Evolutionary conservation across 1,140 invertebrate species (phyloP).

Genomic region (Drosophila guanche): DNA sequence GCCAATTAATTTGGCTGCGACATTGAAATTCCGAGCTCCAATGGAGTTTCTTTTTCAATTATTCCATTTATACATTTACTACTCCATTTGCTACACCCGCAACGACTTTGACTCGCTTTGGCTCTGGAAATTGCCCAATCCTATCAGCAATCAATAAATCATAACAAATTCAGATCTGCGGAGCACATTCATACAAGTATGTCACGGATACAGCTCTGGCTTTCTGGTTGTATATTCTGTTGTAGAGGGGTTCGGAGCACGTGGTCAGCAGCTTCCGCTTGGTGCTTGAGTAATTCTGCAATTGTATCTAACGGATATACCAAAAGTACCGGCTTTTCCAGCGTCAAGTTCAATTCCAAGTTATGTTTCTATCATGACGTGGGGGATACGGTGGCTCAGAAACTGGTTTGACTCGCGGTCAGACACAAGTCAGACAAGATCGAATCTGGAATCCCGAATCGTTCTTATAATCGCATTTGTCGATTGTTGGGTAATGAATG

Average conservation of each 20-base stretch:
- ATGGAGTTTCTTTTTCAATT: conserved; percentile 39
- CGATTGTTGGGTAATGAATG: conserved; percentile 42
- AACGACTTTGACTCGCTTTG: conserved; percentile 37
- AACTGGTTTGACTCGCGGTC: conserved; percentile 65
- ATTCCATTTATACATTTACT: conserved; percentile 57
- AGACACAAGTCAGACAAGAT: conserved; percentile 65
- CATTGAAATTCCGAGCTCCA: conserved; percentile 73
- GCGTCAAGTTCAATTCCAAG: conserved; percentile 13
- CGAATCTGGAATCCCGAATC: conserved; percentile 8
- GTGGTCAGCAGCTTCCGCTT: conserved; percentile 59
- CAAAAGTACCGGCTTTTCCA: conserved; percentile 48
- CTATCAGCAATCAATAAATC: conserved; percentile 63
- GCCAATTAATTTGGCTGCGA: conserved; percentile 65
- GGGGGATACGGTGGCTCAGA: conserved; percentile 27
- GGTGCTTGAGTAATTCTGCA: not conserved
- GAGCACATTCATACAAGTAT: conserved; percentile 21
- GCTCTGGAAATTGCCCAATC: conserved; percentile 63
- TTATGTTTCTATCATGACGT: conserved; percentile 51
- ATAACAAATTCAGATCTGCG: conserved; percentile 18
- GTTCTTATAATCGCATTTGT: conserved; percentile 53
- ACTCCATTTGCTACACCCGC: conserved; percentile 66
- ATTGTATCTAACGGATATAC: conserved; percentile 44
- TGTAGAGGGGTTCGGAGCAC: conserved; percentile 13
- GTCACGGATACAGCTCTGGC: conserved; percentile 31
- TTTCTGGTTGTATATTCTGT: not conserved